Percentiles rank a stretch among this genome's conserved stretches.
Conservation (phyloP, 2,888 invertebrate genomes). For the Morpho achilles region DNA sequence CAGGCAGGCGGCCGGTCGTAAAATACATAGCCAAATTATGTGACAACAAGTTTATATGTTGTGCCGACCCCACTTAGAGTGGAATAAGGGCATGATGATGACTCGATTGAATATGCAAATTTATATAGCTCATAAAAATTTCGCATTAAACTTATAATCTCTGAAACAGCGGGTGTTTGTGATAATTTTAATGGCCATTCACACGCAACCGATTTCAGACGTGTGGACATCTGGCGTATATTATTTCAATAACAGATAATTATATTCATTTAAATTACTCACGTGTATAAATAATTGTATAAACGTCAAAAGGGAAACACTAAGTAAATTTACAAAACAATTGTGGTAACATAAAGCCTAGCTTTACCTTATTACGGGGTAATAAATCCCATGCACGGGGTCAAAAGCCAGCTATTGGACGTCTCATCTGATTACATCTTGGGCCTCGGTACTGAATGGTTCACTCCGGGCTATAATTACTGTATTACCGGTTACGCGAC, state of each 20-base stretch:
- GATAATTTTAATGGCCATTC: conserved; percentile 37
- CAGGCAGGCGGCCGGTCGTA: too few species aligned
- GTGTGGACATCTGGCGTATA: conserved; percentile 36
- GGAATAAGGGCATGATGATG: too few species aligned
- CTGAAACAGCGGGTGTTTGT: conserved; percentile 17
- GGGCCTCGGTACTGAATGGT: conserved; percentile 41
- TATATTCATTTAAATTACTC: too few species aligned
- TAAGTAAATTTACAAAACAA: conserved; percentile 27
- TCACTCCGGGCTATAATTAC: conserved; percentile 50
- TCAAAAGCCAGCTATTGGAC: conserved; percentile 50
- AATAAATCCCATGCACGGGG: conserved; percentile 36
- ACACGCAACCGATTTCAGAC: conserved; percentile 37
- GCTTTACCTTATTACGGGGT: conserved; percentile 27
- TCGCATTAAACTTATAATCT: conserved; percentile 11
- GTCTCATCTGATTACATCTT: conserved; percentile 51
- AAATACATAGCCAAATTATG: too few species aligned
- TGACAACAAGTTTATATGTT: too few species aligned
- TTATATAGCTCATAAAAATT: too few species aligned
- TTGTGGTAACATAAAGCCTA: conserved; percentile 35
- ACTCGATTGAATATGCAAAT: too few species aligned
- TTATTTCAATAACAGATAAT: too few species aligned
- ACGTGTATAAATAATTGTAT: conserved; percentile 4
- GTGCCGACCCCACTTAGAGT: too few species aligned
- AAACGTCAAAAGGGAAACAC: conserved; percentile 8
- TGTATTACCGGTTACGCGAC: conserved; percentile 42